phyloP scores from a whole-genome alignment of 1,140 invertebrate genomes.

The Drosophila saltans region DNA sequence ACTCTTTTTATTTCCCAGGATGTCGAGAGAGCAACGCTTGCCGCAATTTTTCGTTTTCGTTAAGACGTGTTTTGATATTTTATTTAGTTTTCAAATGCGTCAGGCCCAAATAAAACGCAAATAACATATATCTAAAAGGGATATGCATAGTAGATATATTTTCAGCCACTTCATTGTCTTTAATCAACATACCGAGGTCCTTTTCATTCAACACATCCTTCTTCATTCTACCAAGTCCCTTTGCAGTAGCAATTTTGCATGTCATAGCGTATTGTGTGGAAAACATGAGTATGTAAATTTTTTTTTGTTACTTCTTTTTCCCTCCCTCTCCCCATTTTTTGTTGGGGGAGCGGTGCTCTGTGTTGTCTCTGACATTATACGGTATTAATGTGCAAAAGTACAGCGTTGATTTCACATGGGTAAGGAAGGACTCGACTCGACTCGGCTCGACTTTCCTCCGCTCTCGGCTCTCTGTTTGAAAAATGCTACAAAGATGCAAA shows the following conservation, averaged over 20 bases:
- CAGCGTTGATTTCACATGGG: constrained; percentile 68
- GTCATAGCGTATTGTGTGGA: constrained; percentile 61
- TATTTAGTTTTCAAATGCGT: constrained; percentile 42
- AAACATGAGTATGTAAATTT: constrained; percentile 79
- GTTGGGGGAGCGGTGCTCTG: background rate
- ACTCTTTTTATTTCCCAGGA: constrained; percentile 68
- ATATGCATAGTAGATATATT: constrained; percentile 15
- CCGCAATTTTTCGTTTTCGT: constrained; percentile 58
- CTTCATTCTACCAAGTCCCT: constrained; percentile 16
- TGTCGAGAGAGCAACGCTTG: constrained; percentile 32
- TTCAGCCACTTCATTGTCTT: constrained; percentile 63
- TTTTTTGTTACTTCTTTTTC: constrained; percentile 34
- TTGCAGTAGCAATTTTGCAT: constrained; percentile 58
- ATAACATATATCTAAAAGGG: constrained; percentile 5
- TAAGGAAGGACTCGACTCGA: constrained; percentile 12
- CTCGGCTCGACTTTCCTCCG: too few relatives aligned
- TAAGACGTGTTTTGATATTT: constrained; percentile 54
- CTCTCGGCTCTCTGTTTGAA: constrained; percentile 42
- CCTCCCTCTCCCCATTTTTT: background rate
- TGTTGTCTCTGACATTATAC: constrained; percentile 52
- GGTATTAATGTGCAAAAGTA: constrained; percentile 66
- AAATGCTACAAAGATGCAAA: constrained; percentile 77
- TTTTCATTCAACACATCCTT: constrained; percentile 26
- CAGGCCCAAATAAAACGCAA: constrained; percentile 29
- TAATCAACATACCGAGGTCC: constrained; percentile 42